Base-by-base conservation (phyloP, 2,797 vertebrate species). In the Sphenodon punctatus region DNA sequence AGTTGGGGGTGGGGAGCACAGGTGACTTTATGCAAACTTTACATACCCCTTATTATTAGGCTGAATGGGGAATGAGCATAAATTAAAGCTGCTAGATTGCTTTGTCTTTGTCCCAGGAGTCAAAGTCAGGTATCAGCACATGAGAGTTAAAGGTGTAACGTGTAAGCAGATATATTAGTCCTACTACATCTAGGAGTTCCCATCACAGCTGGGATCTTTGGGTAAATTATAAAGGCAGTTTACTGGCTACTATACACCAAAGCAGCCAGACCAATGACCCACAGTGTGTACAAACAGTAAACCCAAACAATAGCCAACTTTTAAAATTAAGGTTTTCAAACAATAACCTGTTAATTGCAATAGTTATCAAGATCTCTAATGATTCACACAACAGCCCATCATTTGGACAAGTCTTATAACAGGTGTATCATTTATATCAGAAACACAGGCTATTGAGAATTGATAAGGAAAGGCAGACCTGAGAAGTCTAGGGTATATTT, bases 401-500 rank as follows among this genome's bases (percentile, higher is more conserved):
- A 51, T 16, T 51, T 51, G 14, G n/a, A 14, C 51, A 41, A 66
- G 56, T 1, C 74, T 8, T 6, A 60, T 70, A 59, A 77, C 48
- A 55, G n/a, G 8, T 75, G 30, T 25, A 23, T 64, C 32, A 78
- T 70, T 59, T 85, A 82, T 49, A 38, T 7, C 25, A 42, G 66
- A 88, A 80, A 82, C 10, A 17, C 39, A 49, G 61, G 76, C 5
- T 90, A 36, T 8, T 90, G 66, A 73, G 59, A 92, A 42, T 27
- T 43, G 45, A 82, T 90, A 60, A 6, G 27, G 25, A 72, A 72
- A 60, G 51, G 27, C 77, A 83, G 73, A 30, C n/a, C 60, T 91
- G 58, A 45, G 45, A 68, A 70, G 53, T 72, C 85, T 34, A 63
- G n/a, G 68, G 66, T 22, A 36, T 70, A 70, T 53, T 69, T 15